These are phyloP conservation scores for Coregonus clupeaformis DNA, from an alignment of 2,113 vertebrate species.

Conservation along the genomic window DNA sequence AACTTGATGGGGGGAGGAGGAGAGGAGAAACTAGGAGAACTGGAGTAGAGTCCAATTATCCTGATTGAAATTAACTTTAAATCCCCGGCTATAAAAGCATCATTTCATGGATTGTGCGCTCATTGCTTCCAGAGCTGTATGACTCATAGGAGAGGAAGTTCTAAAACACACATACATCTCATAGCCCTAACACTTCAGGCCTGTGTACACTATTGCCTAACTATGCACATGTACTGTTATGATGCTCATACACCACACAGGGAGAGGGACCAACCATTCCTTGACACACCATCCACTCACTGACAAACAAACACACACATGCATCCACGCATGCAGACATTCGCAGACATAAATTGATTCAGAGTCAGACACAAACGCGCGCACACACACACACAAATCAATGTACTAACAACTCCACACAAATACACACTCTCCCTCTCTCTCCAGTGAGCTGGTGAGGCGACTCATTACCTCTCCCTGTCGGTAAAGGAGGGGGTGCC, in stretches of 20 bases:
- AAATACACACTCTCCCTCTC: neutral
- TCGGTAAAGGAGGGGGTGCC: constrained; percentile 77
- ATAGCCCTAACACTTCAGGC: constrained; percentile 43
- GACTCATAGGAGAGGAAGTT: constrained; percentile 61
- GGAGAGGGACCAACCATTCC: neutral
- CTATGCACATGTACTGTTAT: constrained; percentile 34
- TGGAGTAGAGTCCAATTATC: constrained; percentile 65
- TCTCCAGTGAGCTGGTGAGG: constrained; percentile 33
- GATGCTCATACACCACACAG: neutral
- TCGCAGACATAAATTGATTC: constrained; percentile 13
- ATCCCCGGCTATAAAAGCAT: constrained; percentile 65
- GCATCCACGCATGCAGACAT: constrained; percentile 32
- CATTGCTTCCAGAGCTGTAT: constrained; percentile 44
- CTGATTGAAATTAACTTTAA: constrained; percentile 77
- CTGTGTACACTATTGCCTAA: constrained; percentile 43
- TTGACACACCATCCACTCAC: constrained; percentile 5
- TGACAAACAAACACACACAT: constrained; percentile 23
- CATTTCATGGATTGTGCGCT: constrained; percentile 57
- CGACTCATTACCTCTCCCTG: constrained; percentile 78
- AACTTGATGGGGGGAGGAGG: neutral
- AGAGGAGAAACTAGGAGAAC: constrained; percentile 25
- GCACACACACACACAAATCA: neutral
- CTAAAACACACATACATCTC: constrained; percentile 44
- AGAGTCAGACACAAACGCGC: constrained; percentile 7
- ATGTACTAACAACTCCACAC: neutral